These are phyloP conservation scores for Notospermus geniculatus DNA, from an alignment of 1,140 invertebrate species.

Conservation along the genomic window DNA sequence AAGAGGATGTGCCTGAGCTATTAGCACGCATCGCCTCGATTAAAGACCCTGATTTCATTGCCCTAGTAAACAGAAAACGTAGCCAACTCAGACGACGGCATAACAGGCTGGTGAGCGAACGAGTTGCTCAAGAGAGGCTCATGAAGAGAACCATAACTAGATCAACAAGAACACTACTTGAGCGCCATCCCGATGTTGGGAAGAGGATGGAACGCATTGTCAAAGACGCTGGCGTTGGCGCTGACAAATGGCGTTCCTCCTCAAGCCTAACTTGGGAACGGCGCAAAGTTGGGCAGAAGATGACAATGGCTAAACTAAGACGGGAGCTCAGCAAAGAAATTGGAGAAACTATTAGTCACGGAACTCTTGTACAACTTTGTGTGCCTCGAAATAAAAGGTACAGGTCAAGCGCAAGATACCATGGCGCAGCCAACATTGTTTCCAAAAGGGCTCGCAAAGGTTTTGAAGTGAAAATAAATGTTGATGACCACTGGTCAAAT, in stretches of 20 bases:
- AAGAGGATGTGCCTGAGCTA: background rate
- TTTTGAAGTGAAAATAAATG: conserved; percentile 6
- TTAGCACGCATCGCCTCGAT: background rate
- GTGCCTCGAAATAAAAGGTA: background rate
- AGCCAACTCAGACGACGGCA: background rate
- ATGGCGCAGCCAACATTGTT: conserved; percentile 6
- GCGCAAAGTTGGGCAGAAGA: conserved; percentile 3
- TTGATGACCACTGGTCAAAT: conserved; percentile 6
- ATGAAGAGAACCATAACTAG: background rate
- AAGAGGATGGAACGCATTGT: conserved; percentile 4
- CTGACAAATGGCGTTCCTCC: conserved; percentile 5
- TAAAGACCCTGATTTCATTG: conserved; percentile 3
- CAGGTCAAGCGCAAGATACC: conserved; percentile 8
- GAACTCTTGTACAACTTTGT: background rate
- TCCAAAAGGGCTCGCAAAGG: conserved; percentile 7
- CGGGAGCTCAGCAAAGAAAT: background rate
- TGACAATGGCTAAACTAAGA: conserved; percentile 1
- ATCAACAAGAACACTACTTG: background rate
- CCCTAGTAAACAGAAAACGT: background rate
- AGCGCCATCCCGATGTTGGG: conserved; percentile 7
- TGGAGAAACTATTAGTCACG: conserved; percentile 6
- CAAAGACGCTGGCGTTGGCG: background rate
- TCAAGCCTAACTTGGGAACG: conserved; percentile 7
- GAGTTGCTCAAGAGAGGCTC: background rate
- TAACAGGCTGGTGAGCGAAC: background rate